Percentiles rank a stretch among this genome's conserved stretches.
Evolutionary conservation across 1,140 invertebrate genomes (phyloP).

Genomic region (Chelonus insularis): DNA sequence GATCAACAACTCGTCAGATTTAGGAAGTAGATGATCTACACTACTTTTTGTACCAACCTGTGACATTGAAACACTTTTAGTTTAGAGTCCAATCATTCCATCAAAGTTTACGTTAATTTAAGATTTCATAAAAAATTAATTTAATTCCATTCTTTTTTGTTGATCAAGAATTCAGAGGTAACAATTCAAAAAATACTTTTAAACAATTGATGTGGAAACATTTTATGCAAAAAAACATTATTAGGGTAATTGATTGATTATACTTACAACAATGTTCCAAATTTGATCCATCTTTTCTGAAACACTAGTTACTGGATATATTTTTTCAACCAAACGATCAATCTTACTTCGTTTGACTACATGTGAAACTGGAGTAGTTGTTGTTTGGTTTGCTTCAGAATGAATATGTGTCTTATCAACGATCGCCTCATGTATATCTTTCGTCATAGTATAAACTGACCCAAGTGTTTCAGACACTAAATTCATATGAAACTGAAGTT

Average conservation of each 20-base stretch:
- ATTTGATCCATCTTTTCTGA: slow-evolving; percentile 89
- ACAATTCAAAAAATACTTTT: no score
- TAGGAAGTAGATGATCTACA: slow-evolving; percentile 80
- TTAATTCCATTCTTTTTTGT: no score
- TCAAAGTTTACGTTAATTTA: not conserved
- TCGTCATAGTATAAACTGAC: slow-evolving; percentile 74
- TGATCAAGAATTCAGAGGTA: no score
- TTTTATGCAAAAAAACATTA: slow-evolving; percentile 8
- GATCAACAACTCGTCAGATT: slow-evolving; percentile 80
- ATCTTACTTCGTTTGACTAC: slow-evolving; percentile 70
- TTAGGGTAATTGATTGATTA: not conserved
- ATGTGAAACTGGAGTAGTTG: slow-evolving; percentile 55
- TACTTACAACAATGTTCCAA: slow-evolving; percentile 76
- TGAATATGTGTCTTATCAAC: slow-evolving; percentile 66
- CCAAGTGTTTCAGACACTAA: slow-evolving; percentile 79
- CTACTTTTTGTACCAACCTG: slow-evolving; percentile 79
- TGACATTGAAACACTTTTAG: not conserved
- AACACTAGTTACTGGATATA: slow-evolving; percentile 80
- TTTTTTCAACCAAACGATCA: slow-evolving; percentile 75
- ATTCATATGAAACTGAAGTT: slow-evolving; percentile 82
- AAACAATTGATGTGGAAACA: no score
- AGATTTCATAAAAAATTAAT: no score
- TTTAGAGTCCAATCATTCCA: not conserved
- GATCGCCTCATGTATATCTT: slow-evolving; percentile 78
- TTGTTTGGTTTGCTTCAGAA: slow-evolving; percentile 40